phyloP scores from a whole-genome alignment of 2,888 invertebrate species.

The Matsumyia berberina region DNA sequence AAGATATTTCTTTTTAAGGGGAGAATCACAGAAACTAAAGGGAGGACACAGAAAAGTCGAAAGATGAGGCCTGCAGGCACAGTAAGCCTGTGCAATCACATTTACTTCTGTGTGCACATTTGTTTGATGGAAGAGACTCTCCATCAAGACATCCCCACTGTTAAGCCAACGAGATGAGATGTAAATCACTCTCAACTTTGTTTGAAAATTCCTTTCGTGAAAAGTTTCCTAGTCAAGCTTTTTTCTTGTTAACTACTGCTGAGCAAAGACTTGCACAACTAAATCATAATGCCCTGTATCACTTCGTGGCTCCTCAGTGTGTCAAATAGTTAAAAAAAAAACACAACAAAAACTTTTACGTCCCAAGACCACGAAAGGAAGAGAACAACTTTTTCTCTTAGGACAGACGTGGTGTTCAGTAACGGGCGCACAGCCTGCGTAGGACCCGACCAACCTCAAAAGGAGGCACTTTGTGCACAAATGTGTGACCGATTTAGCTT shows the following conservation, averaged over 20 bases:
- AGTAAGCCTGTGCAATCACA: too few relatives aligned
- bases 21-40: neutral
- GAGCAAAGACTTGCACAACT: constrained; percentile 42
- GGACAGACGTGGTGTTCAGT: constrained; percentile 26
- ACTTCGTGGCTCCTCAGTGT: constrained; percentile 61
- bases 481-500: constrained; percentile 50
- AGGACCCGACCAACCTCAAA: constrained; percentile 40
- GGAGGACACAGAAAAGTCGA: neutral
- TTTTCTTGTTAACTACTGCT: constrained; percentile 3
- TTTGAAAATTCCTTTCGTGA: neutral
- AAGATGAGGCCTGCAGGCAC: too few relatives aligned
- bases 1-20: constrained; percentile 3
- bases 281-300: constrained; percentile 51
- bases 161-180: neutral
- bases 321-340: constrained; percentile 49
- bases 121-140: neutral
- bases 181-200: constrained; percentile 21
- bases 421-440: neutral
- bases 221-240: constrained; percentile 34
- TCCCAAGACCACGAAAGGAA: constrained; percentile 14
- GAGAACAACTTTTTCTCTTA: constrained; percentile 13
- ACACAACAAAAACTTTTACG: neutral
- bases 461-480: constrained; percentile 57
- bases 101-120: too few relatives aligned
- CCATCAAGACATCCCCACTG: neutral